phyloP scores from a whole-genome alignment of 2,113 vertebrate species.

The Melanostigma gelatinosum region DNA sequence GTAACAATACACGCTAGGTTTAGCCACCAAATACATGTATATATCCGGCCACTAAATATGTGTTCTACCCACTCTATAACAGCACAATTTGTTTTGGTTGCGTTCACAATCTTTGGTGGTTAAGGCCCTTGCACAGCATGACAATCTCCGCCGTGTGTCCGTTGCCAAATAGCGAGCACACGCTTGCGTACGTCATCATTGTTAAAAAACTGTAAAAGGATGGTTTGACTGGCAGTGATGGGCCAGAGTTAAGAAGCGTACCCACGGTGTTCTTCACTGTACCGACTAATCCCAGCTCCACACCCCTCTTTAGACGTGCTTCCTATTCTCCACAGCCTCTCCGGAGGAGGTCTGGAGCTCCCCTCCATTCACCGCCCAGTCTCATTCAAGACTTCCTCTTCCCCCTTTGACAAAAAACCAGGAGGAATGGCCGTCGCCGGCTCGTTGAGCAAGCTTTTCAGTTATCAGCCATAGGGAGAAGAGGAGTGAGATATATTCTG shows the following conservation, averaged over 20 bases:
- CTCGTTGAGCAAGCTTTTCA: conserved; percentile 66
- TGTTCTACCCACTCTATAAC: background rate
- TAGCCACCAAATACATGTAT: background rate
- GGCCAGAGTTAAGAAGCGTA: conserved; percentile 32
- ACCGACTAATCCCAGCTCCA: conserved; percentile 59
- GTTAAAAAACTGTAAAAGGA: conserved; percentile 1
- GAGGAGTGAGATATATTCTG: conserved; percentile 43
- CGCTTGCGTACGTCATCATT: background rate
- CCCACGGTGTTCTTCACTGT: conserved; percentile 41
- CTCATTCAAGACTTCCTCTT: conserved; percentile 76
- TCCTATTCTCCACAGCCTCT: conserved; percentile 40
- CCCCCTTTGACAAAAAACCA: conserved; percentile 57
- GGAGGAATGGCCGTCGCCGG: conserved; percentile 43
- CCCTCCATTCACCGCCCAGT: conserved; percentile 54
- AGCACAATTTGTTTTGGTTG: background rate
- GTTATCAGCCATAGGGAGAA: conserved; percentile 18
- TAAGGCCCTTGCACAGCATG: background rate
- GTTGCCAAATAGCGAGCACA: no score
- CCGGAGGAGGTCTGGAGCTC: conserved; percentile 46
- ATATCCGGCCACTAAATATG: background rate
- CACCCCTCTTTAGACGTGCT: conserved; percentile 33
- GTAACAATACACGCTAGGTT: no score
- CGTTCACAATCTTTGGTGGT: background rate
- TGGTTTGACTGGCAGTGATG: conserved; percentile 28
- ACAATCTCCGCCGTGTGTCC: background rate